phyloP scores from a whole-genome alignment of 2,888 invertebrate genomes.

The Colletes collaris region DNA sequence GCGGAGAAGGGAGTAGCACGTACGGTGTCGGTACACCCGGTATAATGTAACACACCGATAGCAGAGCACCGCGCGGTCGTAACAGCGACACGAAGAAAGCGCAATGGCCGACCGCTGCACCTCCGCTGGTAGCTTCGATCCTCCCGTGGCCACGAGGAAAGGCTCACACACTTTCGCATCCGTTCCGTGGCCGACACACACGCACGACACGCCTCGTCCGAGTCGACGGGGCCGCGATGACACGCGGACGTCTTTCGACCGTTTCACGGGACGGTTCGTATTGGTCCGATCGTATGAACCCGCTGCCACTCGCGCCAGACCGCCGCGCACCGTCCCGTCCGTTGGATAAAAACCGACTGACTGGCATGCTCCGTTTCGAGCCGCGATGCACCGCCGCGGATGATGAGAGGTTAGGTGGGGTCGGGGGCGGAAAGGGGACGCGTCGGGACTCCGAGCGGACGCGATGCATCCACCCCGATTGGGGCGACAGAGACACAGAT shows the following conservation, averaged over 20 bases:
- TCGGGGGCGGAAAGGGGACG: conserved; percentile 43
- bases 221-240: neutral
- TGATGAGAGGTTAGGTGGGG: conserved; percentile 51
- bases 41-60: conserved; percentile 58
- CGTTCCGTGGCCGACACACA: conserved; percentile 28
- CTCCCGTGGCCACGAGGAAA: conserved; percentile 55
- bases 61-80: conserved; percentile 61
- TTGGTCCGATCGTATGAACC: conserved; percentile 55
- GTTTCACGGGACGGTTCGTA: conserved; percentile 50
- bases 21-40: conserved; percentile 49
- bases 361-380: conserved; percentile 62
- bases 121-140: conserved; percentile 63
- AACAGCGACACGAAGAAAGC: conserved; percentile 66
- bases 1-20: neutral
- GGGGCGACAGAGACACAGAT: conserved; percentile 44
- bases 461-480: conserved; percentile 13
- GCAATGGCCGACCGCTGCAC: conserved; percentile 77
- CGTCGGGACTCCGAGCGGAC: conserved; percentile 30
- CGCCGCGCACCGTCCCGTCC: conserved; percentile 56
- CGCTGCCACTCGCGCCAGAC: conserved; percentile 59
- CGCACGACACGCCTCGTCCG: conserved; percentile 29
- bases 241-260: conserved; percentile 7
- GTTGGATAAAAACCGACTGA: conserved; percentile 70
- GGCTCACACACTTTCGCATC: conserved; percentile 27
- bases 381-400: conserved; percentile 49